Evolutionary conservation across 2,888 invertebrate genomes (phyloP).

Genomic region (Eristalinus aeneus): DNA sequence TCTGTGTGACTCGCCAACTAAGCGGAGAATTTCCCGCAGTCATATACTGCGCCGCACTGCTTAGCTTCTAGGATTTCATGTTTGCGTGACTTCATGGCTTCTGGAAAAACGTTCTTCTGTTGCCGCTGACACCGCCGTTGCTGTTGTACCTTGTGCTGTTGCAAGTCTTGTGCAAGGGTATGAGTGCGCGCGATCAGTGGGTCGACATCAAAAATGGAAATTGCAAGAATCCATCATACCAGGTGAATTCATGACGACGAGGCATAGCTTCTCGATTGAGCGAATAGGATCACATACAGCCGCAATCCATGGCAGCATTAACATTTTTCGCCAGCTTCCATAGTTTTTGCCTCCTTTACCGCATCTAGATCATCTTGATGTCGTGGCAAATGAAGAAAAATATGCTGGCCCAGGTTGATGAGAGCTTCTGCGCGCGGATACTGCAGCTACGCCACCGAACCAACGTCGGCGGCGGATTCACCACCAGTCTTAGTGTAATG

Average conservation of each 20-base stretch:
- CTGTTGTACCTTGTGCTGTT: not conserved
- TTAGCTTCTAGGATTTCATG: constrained; percentile 68
- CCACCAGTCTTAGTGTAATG: constrained; percentile 32
- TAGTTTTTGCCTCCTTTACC: constrained; percentile 19
- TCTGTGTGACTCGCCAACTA: constrained; percentile 7
- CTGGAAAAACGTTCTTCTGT: constrained; percentile 46
- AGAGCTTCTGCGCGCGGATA: constrained; percentile 59
- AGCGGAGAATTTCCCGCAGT: constrained; percentile 34
- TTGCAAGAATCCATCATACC: constrained; percentile 65
- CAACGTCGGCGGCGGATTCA: not conserved
- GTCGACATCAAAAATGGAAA: constrained; percentile 60
- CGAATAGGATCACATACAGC: constrained; percentile 33
- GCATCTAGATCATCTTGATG: constrained; percentile 63
- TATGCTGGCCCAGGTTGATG: constrained; percentile 44
- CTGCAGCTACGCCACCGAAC: not conserved
- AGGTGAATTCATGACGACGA: constrained; percentile 63
- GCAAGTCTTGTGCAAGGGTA: constrained; percentile 37
- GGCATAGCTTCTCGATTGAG: constrained; percentile 47
- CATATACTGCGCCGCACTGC: constrained; percentile 56
- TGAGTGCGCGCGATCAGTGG: constrained; percentile 54
- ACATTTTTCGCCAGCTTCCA: constrained; percentile 15
- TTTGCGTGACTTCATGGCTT: constrained; percentile 71
- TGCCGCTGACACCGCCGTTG: not conserved
- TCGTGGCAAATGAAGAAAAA: constrained; percentile 59
- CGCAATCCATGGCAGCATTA: not conserved